Evolutionary conservation across 2,888 invertebrate genomes (phyloP).

Genomic region (Scaptodrosophila latifasciaeformis): DNA sequence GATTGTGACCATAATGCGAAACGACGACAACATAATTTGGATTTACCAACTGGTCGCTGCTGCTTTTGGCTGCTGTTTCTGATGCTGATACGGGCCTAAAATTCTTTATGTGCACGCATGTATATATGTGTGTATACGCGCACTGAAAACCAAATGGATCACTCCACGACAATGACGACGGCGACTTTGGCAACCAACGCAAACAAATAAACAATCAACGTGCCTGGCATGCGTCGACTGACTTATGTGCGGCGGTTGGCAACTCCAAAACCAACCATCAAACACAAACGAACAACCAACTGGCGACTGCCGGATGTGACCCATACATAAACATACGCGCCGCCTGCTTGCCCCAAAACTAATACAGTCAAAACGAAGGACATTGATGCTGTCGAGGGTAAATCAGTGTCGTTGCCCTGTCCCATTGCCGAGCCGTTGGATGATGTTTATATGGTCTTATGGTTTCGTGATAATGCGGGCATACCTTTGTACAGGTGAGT

Average conservation of each 20-base stretch:
- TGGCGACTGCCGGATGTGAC: background rate
- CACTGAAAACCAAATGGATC: slow-evolving; percentile 31
- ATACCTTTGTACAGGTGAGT: slow-evolving; percentile 90
- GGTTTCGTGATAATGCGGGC: slow-evolving; percentile 91
- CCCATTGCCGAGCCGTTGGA: slow-evolving; percentile 89
- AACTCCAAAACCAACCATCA: slow-evolving; percentile 1
- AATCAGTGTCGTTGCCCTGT: slow-evolving; percentile 90
- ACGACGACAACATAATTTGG: slow-evolving; percentile 56
- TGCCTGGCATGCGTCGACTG: slow-evolving; percentile 1
- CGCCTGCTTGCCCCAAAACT: slow-evolving; percentile 4
- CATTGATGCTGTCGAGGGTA: slow-evolving; percentile 91
- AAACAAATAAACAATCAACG: slow-evolving; percentile 21
- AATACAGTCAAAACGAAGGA: slow-evolving; percentile 83
- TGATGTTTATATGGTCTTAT: slow-evolving; percentile 93
- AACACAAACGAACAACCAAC: slow-evolving; percentile 10
- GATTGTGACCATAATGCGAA: slow-evolving; percentile 40
- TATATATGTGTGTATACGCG: background rate
- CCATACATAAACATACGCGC: slow-evolving; percentile 25
- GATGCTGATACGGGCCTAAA: background rate
- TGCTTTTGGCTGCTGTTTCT: background rate
- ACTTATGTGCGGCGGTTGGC: background rate
- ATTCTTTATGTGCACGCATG: too few species aligned
- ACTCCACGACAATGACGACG: slow-evolving; percentile 10
- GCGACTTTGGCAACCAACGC: slow-evolving; percentile 5
- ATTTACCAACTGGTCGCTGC: slow-evolving; percentile 24